Base-by-base conservation (phyloP, 2,888 invertebrate species). In the Pristionchus entomophagus region DNA sequence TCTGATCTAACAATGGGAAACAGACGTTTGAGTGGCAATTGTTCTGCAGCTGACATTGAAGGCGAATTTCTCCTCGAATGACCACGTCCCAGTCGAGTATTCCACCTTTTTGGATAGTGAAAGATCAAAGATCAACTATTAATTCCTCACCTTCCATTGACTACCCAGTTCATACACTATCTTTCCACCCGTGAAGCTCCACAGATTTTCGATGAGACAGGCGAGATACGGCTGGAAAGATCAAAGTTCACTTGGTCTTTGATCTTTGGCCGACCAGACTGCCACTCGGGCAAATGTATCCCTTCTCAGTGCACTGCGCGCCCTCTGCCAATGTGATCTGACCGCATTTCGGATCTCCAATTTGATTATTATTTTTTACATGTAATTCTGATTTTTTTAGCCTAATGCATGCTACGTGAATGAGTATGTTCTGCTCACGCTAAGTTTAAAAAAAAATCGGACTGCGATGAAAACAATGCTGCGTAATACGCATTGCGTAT, bases 151-250 rank as follows among this genome's bases (percentile, higher is more conserved):
- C 59, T 59, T 59, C 59, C 59, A 59, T 29, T 26, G 32, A 14
- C 32, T 59, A 10, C 29, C 59, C 4, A 29, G 29, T 29, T 69
- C 19, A 38, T 69, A 69, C 35, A 69, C 38, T 19, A 35, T 22
- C 65, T 69, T 69, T 19, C 65, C 65, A 2, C 65, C 65, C 19
- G 65, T 69, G 38, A 69, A 69, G 29, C 29, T 29, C 65, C 65
- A 69, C 22, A 38, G 38, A 38, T 69, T 69, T 4, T 69, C 65
- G 19, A 69, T 69, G 65, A 69, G 65, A 22, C 65, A 69, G 2
- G 65, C 65, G 65, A 69, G 65, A 22, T 69, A 69, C 6, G 65
- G 65, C 65, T 69, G 65, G n/a, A 38, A 38, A 29, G 14, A 56
- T 22, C 26, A 26, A 17, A 19, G 19, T 17, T n/a, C n/a, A n/a